Evolutionary conservation across 2,888 invertebrate species (phyloP).

Genomic region (Cyclophora punctaria): DNA sequence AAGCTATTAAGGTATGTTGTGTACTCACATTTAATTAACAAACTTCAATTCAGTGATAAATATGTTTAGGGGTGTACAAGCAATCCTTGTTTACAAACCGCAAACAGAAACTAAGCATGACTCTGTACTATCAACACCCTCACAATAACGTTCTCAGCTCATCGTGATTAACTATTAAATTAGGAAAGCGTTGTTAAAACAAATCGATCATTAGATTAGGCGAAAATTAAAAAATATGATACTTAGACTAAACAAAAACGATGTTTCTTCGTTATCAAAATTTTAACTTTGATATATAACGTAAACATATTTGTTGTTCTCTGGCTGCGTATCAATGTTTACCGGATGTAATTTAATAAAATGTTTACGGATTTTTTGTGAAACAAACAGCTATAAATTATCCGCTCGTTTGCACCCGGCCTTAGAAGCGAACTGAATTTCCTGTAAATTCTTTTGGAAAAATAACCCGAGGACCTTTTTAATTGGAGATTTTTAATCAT

Average conservation of each 20-base stretch:
- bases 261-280: slow-evolving; percentile 11
- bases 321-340: slow-evolving; percentile 21
- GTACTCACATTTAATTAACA: slow-evolving; percentile 16
- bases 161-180: too few species aligned
- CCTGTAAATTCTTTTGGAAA: slow-evolving; percentile 11
- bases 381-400: slow-evolving; percentile 21
- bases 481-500: slow-evolving; percentile 32
- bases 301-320: slow-evolving; percentile 21
- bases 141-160: too few species aligned
- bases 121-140: too few species aligned
- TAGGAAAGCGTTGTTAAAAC: too few species aligned
- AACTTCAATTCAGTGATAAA: background rate
- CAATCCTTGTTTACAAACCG: too few species aligned
- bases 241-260: background rate
- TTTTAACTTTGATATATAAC: slow-evolving; percentile 15
- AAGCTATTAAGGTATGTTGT: slow-evolving; percentile 14
- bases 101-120: too few species aligned
- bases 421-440: slow-evolving; percentile 11
- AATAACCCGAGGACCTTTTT: slow-evolving; percentile 22
- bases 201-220: background rate
- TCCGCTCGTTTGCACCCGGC: slow-evolving; percentile 16
- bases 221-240: too few species aligned
- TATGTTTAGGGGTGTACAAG: too few species aligned
- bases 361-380: slow-evolving; percentile 17
- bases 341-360: slow-evolving; percentile 22